These are phyloP conservation scores for Scarus forsteni DNA, from an alignment of 2,797 vertebrate genomes.

Conservation along the genomic window DNA sequence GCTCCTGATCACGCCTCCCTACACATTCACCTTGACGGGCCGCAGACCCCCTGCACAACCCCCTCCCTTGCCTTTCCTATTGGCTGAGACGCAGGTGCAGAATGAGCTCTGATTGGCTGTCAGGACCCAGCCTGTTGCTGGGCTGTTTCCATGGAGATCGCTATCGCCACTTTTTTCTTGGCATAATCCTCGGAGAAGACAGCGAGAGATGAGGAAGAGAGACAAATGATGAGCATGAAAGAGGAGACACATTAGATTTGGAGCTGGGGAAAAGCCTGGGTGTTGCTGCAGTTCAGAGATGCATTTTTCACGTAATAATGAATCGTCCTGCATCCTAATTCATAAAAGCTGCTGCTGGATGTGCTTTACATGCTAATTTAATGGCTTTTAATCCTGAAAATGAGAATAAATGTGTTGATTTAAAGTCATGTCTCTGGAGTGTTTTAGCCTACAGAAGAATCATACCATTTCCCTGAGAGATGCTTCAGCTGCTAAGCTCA, in stretches of 20 bases:
- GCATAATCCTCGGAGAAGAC: constrained; percentile 15
- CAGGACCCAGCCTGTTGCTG: constrained; percentile 79
- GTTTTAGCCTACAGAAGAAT: too few species aligned
- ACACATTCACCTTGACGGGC: constrained; percentile 69
- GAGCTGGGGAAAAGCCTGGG: too few species aligned
- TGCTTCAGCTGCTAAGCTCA: constrained; percentile 4
- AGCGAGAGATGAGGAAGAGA: constrained; percentile 18
- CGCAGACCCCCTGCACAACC: constrained; percentile 21
- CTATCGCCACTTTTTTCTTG: constrained; percentile 49
- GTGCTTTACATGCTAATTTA: neutral
- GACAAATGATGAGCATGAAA: constrained; percentile 22
- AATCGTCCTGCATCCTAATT: constrained; percentile 25
- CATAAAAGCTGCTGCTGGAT: neutral
- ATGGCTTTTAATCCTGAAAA: neutral
- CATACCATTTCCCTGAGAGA: neutral
- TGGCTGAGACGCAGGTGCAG: constrained; percentile 57
- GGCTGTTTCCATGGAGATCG: constrained; percentile 85
- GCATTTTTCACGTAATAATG: constrained; percentile 22
- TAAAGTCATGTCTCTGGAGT: neutral
- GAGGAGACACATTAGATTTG: constrained; percentile 21
- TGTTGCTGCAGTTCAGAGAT: constrained; percentile 36
- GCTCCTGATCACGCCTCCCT: constrained; percentile 44
- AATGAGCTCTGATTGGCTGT: constrained; percentile 67
- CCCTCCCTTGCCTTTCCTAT: constrained; percentile 48
- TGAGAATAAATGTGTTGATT: neutral